phyloP scores from a whole-genome alignment of 2,797 vertebrate species.

The Pangasius mekongensis region DNA sequence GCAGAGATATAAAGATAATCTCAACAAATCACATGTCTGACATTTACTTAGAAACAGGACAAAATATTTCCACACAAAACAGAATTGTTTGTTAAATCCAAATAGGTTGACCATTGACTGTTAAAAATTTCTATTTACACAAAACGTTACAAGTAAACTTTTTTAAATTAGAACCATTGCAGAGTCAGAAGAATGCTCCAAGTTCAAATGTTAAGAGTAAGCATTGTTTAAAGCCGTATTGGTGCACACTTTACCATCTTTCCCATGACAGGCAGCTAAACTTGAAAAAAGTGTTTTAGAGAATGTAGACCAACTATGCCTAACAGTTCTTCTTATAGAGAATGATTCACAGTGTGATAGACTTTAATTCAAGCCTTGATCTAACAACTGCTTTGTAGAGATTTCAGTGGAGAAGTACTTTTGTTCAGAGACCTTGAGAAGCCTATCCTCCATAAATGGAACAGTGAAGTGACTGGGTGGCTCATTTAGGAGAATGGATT shows the following conservation, averaged over 20 bases:
- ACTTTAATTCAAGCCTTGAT: neutral
- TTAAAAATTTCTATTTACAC: neutral
- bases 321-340: neutral
- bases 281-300: neutral
- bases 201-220: neutral
- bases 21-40: slow-evolving; percentile 38
- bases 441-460: neutral
- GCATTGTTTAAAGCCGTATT: neutral
- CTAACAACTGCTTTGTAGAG: neutral
- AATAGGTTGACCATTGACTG: neutral
- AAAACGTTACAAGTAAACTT: neutral
- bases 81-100: neutral
- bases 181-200: neutral
- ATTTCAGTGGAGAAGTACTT: neutral
- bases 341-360: neutral
- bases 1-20: slow-evolving; percentile 39
- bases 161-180: neutral
- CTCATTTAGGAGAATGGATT: neutral
- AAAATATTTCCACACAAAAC: neutral
- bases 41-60: slow-evolving; percentile 12
- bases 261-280: neutral
- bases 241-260: neutral
- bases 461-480: neutral
- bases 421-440: neutral
- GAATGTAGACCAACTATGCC: neutral